Conservation (phyloP, 2,888 invertebrate genomes). For the Stenotaenia linearis region DNA sequence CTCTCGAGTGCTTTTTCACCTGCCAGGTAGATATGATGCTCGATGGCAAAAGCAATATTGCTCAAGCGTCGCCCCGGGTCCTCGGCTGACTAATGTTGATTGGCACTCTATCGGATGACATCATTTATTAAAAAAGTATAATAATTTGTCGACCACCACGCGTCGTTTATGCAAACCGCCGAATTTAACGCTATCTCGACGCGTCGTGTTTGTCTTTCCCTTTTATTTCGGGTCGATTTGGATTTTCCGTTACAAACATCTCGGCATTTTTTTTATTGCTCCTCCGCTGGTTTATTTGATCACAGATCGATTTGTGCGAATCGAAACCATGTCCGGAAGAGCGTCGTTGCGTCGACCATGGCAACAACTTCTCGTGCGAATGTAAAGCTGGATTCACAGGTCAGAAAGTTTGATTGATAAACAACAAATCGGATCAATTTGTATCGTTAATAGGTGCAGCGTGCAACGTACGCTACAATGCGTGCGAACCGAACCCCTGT, state of each 20-base stretch:
- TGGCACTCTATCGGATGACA: constrained; percentile 3
- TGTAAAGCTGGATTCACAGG: constrained; percentile 64
- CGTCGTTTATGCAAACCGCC: background rate
- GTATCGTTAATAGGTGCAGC: constrained; percentile 38
- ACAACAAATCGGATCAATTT: background rate
- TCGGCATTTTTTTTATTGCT: background rate
- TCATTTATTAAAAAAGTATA: constrained; percentile 1
- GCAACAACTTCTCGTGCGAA: constrained; percentile 67
- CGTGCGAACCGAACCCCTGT: constrained; percentile 67
- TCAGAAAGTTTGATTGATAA: constrained; percentile 31
- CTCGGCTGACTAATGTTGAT: background rate
- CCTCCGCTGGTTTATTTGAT: background rate
- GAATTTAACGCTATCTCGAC: background rate
- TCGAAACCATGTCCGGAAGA: constrained; percentile 64
- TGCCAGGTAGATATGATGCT: background rate
- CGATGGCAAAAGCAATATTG: background rate
- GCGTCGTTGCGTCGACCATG: constrained; percentile 65
- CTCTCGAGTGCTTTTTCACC: constrained; percentile 4
- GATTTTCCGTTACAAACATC: background rate
- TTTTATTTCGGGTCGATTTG: background rate
- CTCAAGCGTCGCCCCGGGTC: background rate
- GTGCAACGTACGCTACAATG: constrained; percentile 50
- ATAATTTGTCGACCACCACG: background rate
- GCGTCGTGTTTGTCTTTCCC: background rate
- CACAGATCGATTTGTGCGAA: constrained; percentile 48